Conservation (phyloP, 2,797 vertebrate genomes). For the Lithobates sylvaticus region DNA sequence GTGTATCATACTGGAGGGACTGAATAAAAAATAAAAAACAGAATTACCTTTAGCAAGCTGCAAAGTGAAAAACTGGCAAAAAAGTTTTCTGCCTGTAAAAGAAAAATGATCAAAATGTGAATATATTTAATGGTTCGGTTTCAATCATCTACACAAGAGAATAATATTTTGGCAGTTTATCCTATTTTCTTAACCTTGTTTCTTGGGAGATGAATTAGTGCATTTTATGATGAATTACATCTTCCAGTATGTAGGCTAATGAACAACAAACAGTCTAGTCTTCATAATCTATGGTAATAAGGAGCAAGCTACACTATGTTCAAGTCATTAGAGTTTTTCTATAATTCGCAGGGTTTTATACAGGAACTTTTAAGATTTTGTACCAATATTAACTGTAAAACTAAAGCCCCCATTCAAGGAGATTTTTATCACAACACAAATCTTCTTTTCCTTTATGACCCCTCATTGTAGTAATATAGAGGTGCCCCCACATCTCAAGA, state of each 20-base stretch:
- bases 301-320: conserved; percentile 31
- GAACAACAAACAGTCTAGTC: conserved; percentile 50
- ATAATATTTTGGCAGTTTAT: conserved; percentile 43
- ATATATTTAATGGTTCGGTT: not conserved
- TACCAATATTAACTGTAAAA: too few relatives aligned
- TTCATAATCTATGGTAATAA: conserved; percentile 54
- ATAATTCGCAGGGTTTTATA: conserved; percentile 25
- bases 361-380: not conserved
- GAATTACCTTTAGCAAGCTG: not conserved
- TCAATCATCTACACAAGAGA: conserved; percentile 18
- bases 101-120: not conserved
- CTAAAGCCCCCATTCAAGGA: too few relatives aligned
- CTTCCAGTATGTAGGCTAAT: conserved; percentile 53
- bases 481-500: too few relatives aligned
- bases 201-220: conserved; percentile 55
- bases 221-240: conserved; percentile 57
- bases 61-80: not conserved
- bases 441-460: too few relatives aligned
- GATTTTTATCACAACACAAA: too few relatives aligned
- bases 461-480: too few relatives aligned
- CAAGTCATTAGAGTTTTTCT: conserved; percentile 42
- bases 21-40: too few relatives aligned
- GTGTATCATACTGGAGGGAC: too few relatives aligned
- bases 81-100: not conserved
- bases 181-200: conserved; percentile 55